phyloP scores from a whole-genome alignment of 2,113 vertebrate genomes.

The Neodon shergylaensis region DNA sequence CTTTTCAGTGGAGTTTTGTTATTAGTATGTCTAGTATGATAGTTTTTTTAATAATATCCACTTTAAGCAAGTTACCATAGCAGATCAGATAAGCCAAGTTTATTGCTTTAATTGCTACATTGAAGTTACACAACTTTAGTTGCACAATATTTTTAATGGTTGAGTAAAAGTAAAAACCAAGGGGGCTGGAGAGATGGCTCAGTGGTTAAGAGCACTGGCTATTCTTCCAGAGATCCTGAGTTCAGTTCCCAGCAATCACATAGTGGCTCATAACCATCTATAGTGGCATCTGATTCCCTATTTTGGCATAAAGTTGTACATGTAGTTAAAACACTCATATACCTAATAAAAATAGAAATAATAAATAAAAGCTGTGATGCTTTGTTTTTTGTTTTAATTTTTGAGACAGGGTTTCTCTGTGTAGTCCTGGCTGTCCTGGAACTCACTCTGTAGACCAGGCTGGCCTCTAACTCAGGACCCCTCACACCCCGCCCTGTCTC shows the following conservation, averaged over 20 bases:
- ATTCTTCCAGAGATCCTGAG: not conserved
- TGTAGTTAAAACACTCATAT: no score
- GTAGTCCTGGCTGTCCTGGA: no score
- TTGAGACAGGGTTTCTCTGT: no score
- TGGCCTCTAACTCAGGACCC: no score
- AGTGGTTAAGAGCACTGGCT: no score
- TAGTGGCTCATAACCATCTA: not conserved
- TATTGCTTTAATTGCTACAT: slow-evolving; percentile 61
- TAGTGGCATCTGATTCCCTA: not conserved
- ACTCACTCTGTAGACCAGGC: no score
- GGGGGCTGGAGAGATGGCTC: no score
- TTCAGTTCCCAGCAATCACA: not conserved
- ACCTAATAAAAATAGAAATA: not conserved
- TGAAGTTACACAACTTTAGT: slow-evolving; percentile 57
- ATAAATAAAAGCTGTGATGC: not conserved
- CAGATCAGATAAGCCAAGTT: slow-evolving; percentile 47
- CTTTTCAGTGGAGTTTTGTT: slow-evolving; percentile 43
- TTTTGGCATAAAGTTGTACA: not conserved
- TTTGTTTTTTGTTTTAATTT: not conserved
- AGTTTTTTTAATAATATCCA: slow-evolving; percentile 17
- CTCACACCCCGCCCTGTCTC: no score
- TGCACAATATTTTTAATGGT: slow-evolving; percentile 3
- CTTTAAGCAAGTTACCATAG: slow-evolving; percentile 25
- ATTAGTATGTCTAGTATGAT: slow-evolving; percentile 25
- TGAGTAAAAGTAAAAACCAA: not conserved